Conservation (phyloP, 2,113 vertebrate species). For the Diglossa brunneiventris region DNA sequence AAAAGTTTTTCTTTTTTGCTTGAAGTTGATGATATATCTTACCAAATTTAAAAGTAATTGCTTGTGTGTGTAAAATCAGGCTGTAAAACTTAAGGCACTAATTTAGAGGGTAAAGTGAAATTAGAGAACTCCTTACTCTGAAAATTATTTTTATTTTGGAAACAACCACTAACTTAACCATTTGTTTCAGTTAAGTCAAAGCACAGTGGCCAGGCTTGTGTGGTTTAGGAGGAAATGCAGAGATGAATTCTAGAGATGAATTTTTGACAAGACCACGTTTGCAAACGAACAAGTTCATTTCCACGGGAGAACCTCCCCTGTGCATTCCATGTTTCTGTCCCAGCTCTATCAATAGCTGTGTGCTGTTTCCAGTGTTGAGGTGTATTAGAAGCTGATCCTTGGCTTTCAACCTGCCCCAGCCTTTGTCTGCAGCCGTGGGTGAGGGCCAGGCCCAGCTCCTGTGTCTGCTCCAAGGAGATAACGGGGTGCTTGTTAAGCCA, state of each 20-base stretch:
- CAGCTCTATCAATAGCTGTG: not conserved
- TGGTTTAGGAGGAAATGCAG: not conserved
- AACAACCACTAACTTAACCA: not conserved
- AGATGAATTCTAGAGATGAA: not conserved
- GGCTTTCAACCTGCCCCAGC: not conserved
- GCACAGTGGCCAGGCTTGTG: not conserved
- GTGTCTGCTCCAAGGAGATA: slow-evolving; percentile 37
- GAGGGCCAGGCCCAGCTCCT: not conserved
- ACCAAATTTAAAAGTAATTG: not conserved
- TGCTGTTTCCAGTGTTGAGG: not conserved
- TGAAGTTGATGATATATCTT: not conserved
- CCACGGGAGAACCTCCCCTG: not conserved
- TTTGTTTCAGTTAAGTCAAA: not conserved
- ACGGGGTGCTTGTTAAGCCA: not conserved
- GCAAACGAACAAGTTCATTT: not conserved
- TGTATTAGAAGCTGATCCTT: not conserved
- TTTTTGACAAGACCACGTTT: not conserved
- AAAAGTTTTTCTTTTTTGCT: not conserved
- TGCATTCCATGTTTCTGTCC: fast-evolving
- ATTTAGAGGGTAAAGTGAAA: not conserved
- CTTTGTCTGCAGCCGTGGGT: slow-evolving; percentile 2
- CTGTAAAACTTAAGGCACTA: not conserved
- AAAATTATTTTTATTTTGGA: not conserved
- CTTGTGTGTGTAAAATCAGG: not conserved
- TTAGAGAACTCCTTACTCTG: not conserved